Evolutionary conservation across 2,113 vertebrate species (phyloP), one percentile per base, ranked within the genome.

Genomic region (Otocyon megalotis): DNA sequence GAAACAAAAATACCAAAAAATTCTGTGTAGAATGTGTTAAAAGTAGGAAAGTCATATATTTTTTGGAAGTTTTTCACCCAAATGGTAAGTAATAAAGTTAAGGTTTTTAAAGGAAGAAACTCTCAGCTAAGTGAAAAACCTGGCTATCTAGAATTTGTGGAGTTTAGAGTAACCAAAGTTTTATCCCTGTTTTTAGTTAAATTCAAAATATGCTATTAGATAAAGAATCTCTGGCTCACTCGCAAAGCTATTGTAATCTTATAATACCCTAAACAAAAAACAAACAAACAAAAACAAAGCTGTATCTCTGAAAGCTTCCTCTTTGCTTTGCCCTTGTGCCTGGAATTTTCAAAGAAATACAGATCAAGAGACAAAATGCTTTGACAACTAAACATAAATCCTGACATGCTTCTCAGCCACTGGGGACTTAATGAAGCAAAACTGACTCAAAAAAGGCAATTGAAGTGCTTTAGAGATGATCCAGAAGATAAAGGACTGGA

Each of bases 401-500:
- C 60, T 91, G 54, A 80, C n/a, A 10, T 26, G 30, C 65, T 90
- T 95, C 76, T 84, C 84, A 83, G 87, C 53, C 88, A 19, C 56
- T 89, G 62, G 28, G 85, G 28, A 32, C 20, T 93, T 91, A 53
- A 16, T 88, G 10, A 92, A 58, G 24, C 56, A 80, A 90, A 83
- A 76, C 11, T 81, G 92, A 77, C 69, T 90, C 53, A 54, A 53
- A 19, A 86, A 85, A 69, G 43, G 72, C 67, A 30, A 53, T n/a
- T 30, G n/a, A 88, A 88, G 62, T 83, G 37, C 60, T 93, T 97
- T 88, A 94, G 88, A 97, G 54, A 93, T 63, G 86, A 94, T 85
- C 63, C 71, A 91, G 94, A 79, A 92, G 50, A 96, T 97, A 96
- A 97, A 97, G 50, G 43, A 53, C 60, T 96, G 58, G 65, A 96